A percentile compares a stretch with the other conserved stretches of the same genome.
These are phyloP conservation scores for Quadroppia sp. DNA, from an alignment of 2,888 invertebrate species.

Conservation along the genomic window DNA sequence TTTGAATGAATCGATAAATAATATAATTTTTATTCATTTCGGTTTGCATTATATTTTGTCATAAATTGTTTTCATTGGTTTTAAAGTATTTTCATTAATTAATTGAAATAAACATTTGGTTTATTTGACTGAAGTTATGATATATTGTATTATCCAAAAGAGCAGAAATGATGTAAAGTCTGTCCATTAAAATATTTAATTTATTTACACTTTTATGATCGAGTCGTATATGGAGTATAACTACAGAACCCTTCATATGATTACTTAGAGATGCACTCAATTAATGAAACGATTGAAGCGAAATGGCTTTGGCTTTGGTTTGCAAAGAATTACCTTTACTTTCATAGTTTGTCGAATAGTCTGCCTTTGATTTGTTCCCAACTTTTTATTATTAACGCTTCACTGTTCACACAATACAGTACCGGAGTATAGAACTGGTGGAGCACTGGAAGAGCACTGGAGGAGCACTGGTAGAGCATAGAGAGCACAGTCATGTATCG, in stretches of 20 bases:
- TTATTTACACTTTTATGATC: conserved; percentile 30
- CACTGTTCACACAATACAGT: conserved; percentile 1
- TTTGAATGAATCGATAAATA: too few species aligned
- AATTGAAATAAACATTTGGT: too few species aligned
- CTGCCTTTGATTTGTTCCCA: conserved; percentile 3
- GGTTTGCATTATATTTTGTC: too few species aligned
- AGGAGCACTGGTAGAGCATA: too few species aligned
- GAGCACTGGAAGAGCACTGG: too few species aligned
- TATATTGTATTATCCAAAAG: too few species aligned
- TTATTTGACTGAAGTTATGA: too few species aligned
- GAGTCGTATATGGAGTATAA: neutral
- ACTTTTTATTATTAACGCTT: conserved; percentile 24
- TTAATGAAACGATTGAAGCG: conserved; percentile 30
- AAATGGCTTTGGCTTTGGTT: conserved; percentile 13
- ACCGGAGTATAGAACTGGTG: too few species aligned
- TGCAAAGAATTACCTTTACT: conserved; percentile 14
- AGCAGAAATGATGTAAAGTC: too few species aligned
- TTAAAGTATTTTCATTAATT: too few species aligned
- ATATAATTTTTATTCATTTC: too few species aligned
- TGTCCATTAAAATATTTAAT: conserved; percentile 21
- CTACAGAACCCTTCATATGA: neutral
- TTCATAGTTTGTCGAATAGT: neutral
- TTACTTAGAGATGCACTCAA: conserved; percentile 27
- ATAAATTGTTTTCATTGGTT: too few species aligned
- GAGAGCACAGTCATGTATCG: neutral